These are phyloP conservation scores for Hydropsyche betteni DNA, from an alignment of 2,888 invertebrate genomes.

Conservation along the genomic window DNA sequence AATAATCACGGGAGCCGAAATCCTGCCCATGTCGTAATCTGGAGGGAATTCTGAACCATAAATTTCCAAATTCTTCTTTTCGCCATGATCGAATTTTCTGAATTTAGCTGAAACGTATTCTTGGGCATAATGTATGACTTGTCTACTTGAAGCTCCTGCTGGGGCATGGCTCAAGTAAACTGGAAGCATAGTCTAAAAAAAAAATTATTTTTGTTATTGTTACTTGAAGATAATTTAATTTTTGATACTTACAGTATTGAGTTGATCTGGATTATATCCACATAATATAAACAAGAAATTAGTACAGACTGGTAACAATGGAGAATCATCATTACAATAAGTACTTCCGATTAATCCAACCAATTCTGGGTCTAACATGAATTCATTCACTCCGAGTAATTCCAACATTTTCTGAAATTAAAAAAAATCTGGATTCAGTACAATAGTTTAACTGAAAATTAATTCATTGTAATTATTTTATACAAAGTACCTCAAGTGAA, in stretches of 20 bases:
- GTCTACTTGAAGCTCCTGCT: constrained; percentile 55
- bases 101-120: constrained; percentile 54
- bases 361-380: neutral
- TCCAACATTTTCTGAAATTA: too few relatives aligned
- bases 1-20: constrained; percentile 54
- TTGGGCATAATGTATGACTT: constrained; percentile 55
- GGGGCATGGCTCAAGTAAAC: constrained; percentile 55
- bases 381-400: too few relatives aligned
- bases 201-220: neutral
- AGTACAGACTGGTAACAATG: constrained; percentile 60
- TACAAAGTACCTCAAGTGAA: constrained; percentile 54
- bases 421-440: neutral
- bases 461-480: constrained; percentile 22
- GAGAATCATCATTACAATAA: constrained; percentile 56
- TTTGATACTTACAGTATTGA: constrained; percentile 57
- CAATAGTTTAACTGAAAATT: constrained; percentile 3
- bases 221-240: too few relatives aligned
- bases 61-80: constrained; percentile 52
- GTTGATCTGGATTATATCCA: constrained; percentile 59
- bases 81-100: constrained; percentile 56
- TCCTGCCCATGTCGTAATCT: constrained; percentile 55
- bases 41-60: constrained; percentile 55
- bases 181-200: constrained; percentile 55
- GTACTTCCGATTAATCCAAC: constrained; percentile 52
- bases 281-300: constrained; percentile 63